Evolutionary conservation across 2,888 invertebrate species (phyloP).

Genomic region (Bombyx huttoni): DNA sequence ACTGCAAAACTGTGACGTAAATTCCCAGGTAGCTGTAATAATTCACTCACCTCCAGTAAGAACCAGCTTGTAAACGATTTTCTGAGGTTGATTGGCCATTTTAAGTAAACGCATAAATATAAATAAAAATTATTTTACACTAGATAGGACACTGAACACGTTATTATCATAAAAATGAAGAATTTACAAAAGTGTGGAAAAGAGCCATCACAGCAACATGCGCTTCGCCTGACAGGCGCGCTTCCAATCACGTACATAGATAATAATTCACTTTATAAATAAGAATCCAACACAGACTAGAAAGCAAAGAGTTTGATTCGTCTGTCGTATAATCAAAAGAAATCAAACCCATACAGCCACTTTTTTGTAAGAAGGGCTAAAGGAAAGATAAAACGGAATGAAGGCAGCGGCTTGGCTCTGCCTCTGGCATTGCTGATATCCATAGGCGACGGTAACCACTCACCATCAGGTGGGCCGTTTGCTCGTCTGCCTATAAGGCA

Average conservation of each 20-base stretch:
- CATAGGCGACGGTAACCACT: no score
- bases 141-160: slow-evolving; percentile 45
- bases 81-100: slow-evolving; percentile 71
- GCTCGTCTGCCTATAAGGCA: no score
- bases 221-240: slow-evolving; percentile 66
- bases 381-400: no score
- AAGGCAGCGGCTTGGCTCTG: no score
- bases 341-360: no score
- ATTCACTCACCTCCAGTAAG: slow-evolving; percentile 88
- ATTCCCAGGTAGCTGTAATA: slow-evolving; percentile 1
- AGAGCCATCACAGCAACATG: slow-evolving; percentile 59
- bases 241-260: slow-evolving; percentile 14
- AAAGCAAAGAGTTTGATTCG: no score
- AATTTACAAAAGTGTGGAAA: slow-evolving; percentile 58
- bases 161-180: slow-evolving; percentile 68
- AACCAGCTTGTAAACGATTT: slow-evolving; percentile 87
- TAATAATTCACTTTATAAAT: no score
- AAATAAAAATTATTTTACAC: slow-evolving; percentile 58
- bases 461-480: no score
- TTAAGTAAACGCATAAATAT: slow-evolving; percentile 36
- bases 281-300: no score
- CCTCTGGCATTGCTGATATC: no score
- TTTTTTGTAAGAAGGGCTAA: no score
- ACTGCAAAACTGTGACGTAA: not conserved
- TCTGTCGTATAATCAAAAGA: no score